Evolutionary conservation across 2,888 invertebrate genomes (phyloP).

Genomic region (Nomada flava): DNA sequence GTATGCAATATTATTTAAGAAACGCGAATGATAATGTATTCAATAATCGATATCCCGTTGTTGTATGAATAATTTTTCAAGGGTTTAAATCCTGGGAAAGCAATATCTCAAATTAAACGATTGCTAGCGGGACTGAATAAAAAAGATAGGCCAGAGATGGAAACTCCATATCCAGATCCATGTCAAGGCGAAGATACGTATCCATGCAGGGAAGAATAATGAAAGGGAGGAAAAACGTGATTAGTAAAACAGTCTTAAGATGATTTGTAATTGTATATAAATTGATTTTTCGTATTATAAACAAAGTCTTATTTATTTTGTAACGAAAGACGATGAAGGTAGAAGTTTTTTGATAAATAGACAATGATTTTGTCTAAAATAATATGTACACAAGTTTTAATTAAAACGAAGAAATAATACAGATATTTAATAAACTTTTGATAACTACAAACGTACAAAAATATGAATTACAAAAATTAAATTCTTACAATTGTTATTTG

Average conservation of each 20-base stretch:
- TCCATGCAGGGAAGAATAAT: conserved; percentile 49
- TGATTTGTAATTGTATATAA: conserved; percentile 51
- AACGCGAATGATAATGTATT: neutral
- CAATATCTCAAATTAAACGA: conserved; percentile 97
- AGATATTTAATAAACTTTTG: conserved; percentile 27
- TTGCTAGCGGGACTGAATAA: conserved; percentile 92
- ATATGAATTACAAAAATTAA: conserved; percentile 28
- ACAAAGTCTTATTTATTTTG: conserved; percentile 27
- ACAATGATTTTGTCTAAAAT: neutral
- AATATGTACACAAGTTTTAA: neutral
- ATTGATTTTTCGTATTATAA: conserved; percentile 23
- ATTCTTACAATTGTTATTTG: conserved; percentile 4
- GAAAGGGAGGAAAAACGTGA: neutral
- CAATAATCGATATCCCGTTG: neutral
- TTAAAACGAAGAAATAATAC: neutral
- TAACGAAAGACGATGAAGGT: conserved; percentile 12
- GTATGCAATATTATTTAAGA: conserved; percentile 79
- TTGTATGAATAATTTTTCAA: conserved; percentile 77
- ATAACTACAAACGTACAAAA: conserved; percentile 14
- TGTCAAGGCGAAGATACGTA: conserved; percentile 62
- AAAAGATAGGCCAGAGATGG: conserved; percentile 91
- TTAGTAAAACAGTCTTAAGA: conserved; percentile 35
- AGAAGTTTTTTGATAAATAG: neutral
- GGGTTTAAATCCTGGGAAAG: conserved; percentile 96
- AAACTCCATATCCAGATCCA: conserved; percentile 86